Evolutionary conservation across 2,888 invertebrate genomes (phyloP).

Genomic region (Tinea pellionella): DNA sequence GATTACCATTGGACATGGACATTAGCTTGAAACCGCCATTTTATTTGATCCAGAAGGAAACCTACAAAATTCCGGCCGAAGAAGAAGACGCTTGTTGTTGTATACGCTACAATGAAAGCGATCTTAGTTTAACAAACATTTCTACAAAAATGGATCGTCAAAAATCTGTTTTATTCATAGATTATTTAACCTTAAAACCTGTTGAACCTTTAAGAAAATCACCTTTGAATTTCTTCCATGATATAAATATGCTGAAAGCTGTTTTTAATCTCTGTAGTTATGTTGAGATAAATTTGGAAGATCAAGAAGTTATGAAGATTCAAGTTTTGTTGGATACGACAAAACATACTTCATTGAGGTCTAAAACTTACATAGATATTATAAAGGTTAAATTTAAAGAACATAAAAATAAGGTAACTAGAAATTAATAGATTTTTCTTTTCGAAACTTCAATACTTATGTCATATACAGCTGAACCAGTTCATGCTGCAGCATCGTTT

Average conservation of each 20-base stretch:
- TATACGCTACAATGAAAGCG: conserved; percentile 43
- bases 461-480: too few species aligned
- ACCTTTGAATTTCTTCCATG: conserved; percentile 49
- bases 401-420: conserved; percentile 51
- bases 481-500: too few species aligned
- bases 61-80: conserved; percentile 39
- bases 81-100: conserved; percentile 49
- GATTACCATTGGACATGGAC: conserved; percentile 55
- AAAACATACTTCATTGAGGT: conserved; percentile 47
- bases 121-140: conserved; percentile 40
- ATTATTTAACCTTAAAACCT: conserved; percentile 46
- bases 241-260: conserved; percentile 55
- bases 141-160: conserved; percentile 29
- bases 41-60: conserved; percentile 44
- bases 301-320: conserved; percentile 54
- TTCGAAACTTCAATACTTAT: too few species aligned
- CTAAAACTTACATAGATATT: conserved; percentile 45
- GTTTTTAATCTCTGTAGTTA: conserved; percentile 47
- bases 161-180: conserved; percentile 40
- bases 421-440: background rate
- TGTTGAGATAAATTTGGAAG: conserved; percentile 48
- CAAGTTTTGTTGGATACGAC: conserved; percentile 57
- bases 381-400: conserved; percentile 53
- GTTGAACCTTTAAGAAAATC: conserved; percentile 40
- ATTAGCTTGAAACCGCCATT: conserved; percentile 63